Percentiles rank a stretch among this genome's conserved stretches.
These are phyloP conservation scores for Enteromius anoplus DNA, from an alignment of 2,797 vertebrate species.

Conservation along the genomic window DNA sequence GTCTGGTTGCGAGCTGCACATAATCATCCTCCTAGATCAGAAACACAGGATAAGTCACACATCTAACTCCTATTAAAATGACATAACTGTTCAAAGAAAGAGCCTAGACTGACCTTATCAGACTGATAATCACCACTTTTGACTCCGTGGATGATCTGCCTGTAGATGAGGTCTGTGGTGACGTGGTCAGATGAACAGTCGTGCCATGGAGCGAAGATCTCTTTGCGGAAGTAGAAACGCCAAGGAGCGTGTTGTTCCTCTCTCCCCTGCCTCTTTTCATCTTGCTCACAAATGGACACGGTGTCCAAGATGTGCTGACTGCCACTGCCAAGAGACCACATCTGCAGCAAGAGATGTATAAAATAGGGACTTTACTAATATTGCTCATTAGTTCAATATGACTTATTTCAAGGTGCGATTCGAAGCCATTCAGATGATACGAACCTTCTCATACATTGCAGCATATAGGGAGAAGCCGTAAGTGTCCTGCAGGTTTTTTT, in stretches of 20 bases:
- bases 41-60: not conserved
- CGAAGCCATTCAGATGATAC: conserved; percentile 18
- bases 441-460: conserved; percentile 84
- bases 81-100: not conserved
- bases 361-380: not conserved
- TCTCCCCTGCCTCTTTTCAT: conserved; percentile 80
- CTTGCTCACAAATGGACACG: conserved; percentile 93
- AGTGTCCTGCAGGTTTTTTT: conserved; percentile 78
- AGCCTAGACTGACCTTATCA: conserved; percentile 79
- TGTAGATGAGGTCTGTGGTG: conserved; percentile 92
- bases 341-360: conserved; percentile 69
- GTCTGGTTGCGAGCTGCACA: conserved; percentile 82
- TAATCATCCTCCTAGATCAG: conserved; percentile 86
- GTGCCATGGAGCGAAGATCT: conserved; percentile 94
- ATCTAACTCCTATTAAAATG: not conserved
- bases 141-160: conserved; percentile 85
- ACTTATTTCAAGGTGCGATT: not conserved
- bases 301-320: conserved; percentile 86
- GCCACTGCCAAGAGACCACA: conserved; percentile 88
- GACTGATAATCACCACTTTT: conserved; percentile 86
- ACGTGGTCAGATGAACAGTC: conserved; percentile 78
- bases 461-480: conserved; percentile 94
- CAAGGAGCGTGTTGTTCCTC: conserved; percentile 83
- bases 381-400: not conserved
- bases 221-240: conserved; percentile 88